Evolutionary conservation across 2,888 invertebrate genomes (phyloP).

Genomic region (Euphydryas editha): DNA sequence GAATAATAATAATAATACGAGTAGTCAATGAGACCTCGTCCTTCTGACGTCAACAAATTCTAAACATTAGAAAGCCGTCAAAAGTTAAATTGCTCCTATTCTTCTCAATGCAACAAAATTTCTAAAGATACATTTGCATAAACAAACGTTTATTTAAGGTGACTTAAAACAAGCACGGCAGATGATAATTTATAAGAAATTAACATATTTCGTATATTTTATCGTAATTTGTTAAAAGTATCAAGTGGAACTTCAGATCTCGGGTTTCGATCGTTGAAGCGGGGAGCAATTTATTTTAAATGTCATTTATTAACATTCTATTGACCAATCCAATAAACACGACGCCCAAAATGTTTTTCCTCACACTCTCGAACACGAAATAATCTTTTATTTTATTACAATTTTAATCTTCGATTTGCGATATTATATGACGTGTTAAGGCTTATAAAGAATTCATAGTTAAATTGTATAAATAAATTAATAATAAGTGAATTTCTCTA

Average conservation of each 20-base stretch:
- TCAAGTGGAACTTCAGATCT: slow-evolving; percentile 20
- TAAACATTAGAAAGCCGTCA: background rate
- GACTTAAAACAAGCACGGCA: background rate
- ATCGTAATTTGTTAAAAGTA: slow-evolving; percentile 36
- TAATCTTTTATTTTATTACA: slow-evolving; percentile 47
- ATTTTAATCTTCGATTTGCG: slow-evolving; percentile 11
- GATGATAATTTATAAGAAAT: slow-evolving; percentile 54
- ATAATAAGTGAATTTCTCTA: too few species aligned
- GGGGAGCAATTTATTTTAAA: slow-evolving; percentile 64
- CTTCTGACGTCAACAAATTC: slow-evolving; percentile 15
- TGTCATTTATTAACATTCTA: slow-evolving; percentile 76
- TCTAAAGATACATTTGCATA: background rate
- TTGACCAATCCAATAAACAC: slow-evolving; percentile 64
- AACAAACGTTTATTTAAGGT: slow-evolving; percentile 3
- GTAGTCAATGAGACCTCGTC: slow-evolving; percentile 52
- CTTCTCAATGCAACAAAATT: background rate
- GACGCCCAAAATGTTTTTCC: slow-evolving; percentile 60
- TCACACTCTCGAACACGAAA: slow-evolving; percentile 52
- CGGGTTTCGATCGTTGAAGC: slow-evolving; percentile 24
- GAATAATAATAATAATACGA: slow-evolving; percentile 66
- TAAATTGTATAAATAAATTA: too few species aligned
- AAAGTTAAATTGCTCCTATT: background rate
- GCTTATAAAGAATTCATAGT: too few species aligned
- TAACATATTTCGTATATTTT: slow-evolving; percentile 65
- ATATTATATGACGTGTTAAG: too few species aligned